phyloP scores from a whole-genome alignment of 37 sponge, comb jelly and placozoan genomes.

The Halichondria panicea region DNA sequence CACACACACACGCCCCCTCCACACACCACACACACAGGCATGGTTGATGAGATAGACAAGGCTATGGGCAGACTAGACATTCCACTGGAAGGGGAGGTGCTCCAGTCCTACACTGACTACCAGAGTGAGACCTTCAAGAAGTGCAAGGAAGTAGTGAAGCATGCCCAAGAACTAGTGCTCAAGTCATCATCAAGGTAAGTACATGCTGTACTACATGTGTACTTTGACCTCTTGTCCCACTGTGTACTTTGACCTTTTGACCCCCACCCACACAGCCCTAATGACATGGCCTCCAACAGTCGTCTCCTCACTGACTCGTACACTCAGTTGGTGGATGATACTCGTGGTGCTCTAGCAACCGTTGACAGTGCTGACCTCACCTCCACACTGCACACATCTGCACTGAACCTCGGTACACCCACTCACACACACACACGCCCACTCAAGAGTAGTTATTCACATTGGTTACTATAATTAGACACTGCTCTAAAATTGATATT shows the following conservation, averaged over 20 bases:
- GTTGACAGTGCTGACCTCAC: constrained; percentile 37
- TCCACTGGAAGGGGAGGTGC: constrained; percentile 23
- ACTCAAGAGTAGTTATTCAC: too few species aligned
- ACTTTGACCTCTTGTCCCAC: too few species aligned
- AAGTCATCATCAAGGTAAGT: constrained; percentile 19
- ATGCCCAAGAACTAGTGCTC: constrained; percentile 75
- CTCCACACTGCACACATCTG: constrained; percentile 6
- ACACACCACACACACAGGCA: constrained; percentile 13
- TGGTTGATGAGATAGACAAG: constrained; percentile 72
- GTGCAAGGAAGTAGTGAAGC: constrained; percentile 63
- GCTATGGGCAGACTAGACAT: constrained; percentile 43
- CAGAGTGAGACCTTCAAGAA: constrained; percentile 59
- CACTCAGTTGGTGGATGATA: constrained; percentile 50
- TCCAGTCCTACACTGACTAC: constrained; percentile 72
- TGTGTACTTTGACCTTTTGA: too few species aligned
- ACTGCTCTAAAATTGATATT: neutral
- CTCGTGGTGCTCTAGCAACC: constrained; percentile 76
- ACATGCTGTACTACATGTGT: too few species aligned
- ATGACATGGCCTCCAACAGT: constrained; percentile 23
- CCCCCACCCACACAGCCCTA: constrained; percentile 27
- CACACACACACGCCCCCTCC: neutral
- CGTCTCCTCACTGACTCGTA: constrained; percentile 53
- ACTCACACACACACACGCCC: neutral
- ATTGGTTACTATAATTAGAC: neutral
- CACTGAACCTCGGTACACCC: neutral